A percentile compares a stretch with the other conserved stretches of the same genome.
Conservation (phyloP, 2,888 invertebrate species). For the Athalia cordata region DNA sequence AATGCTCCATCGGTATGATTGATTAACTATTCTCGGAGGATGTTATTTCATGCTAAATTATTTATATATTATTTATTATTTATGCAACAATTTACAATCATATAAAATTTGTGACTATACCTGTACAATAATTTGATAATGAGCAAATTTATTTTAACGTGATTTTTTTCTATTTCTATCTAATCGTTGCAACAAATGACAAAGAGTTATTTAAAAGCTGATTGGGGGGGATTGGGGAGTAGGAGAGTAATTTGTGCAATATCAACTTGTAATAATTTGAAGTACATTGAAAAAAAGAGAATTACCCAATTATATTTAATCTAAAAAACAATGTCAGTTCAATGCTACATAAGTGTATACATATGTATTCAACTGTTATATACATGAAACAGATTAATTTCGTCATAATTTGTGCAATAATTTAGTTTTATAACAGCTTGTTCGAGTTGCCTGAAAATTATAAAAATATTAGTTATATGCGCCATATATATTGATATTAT, state of each 20-base stretch:
- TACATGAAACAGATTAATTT: neutral
- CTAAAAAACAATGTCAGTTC: slow-evolving; percentile 14
- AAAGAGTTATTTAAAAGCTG: slow-evolving; percentile 15
- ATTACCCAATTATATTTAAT: slow-evolving; percentile 5
- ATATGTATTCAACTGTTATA: neutral
- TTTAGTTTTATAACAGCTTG: neutral
- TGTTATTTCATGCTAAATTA: slow-evolving; percentile 22
- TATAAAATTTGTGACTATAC: slow-evolving; percentile 28
- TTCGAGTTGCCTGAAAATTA: slow-evolving; percentile 1
- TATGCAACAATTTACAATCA: slow-evolving; percentile 4
- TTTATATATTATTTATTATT: slow-evolving; percentile 28
- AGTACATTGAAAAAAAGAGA: neutral
- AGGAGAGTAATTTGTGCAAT: slow-evolving; percentile 15
- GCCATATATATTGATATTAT: slow-evolving; percentile 6
- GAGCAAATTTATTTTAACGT: no score
- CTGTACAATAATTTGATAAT: slow-evolving; percentile 4
- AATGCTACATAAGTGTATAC: slow-evolving; percentile 16
- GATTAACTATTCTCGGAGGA: slow-evolving; percentile 1
- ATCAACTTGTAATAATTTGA: neutral
- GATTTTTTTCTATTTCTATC: no score
- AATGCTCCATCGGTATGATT: slow-evolving; percentile 17
- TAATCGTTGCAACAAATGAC: neutral
- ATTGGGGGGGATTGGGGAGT: slow-evolving; percentile 32
- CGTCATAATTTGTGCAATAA: slow-evolving; percentile 4
- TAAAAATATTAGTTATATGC: slow-evolving; percentile 3